Evolutionary conservation across 2,888 invertebrate species (phyloP).

Genomic region (Spisula solida): DNA sequence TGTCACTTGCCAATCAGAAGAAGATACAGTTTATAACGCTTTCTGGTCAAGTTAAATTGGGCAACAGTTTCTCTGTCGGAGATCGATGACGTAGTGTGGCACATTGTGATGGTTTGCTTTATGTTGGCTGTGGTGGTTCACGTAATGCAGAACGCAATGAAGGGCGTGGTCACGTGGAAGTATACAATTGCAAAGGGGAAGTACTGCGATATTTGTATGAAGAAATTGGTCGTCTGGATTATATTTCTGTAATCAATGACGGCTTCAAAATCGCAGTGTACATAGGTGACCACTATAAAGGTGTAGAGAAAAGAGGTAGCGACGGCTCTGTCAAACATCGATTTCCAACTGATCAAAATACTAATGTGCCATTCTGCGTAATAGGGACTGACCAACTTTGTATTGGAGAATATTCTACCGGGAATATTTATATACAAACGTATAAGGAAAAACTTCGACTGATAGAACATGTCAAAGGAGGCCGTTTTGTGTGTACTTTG

Average conservation of each 20-base stretch:
- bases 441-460: neutral
- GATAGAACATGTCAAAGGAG: neutral
- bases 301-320: neutral
- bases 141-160: no score
- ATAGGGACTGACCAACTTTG: neutral
- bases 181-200: neutral
- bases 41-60: neutral
- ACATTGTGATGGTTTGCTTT: neutral
- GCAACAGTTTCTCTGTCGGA: no score
- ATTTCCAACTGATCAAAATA: neutral
- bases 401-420: neutral
- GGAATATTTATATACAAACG: neutral
- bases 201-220: neutral
- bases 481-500: neutral
- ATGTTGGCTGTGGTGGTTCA: slow-evolving; percentile 29
- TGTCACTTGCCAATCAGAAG: neutral
- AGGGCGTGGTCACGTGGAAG: slow-evolving; percentile 29
- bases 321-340: neutral
- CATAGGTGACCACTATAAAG: neutral
- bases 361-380: neutral
- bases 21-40: no score
- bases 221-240: neutral
- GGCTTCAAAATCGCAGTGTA: neutral
- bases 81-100: slow-evolving; percentile 19
- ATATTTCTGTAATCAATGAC: neutral